Conservation (phyloP, 2,113 vertebrate species). For the Poecile atricapillus region DNA sequence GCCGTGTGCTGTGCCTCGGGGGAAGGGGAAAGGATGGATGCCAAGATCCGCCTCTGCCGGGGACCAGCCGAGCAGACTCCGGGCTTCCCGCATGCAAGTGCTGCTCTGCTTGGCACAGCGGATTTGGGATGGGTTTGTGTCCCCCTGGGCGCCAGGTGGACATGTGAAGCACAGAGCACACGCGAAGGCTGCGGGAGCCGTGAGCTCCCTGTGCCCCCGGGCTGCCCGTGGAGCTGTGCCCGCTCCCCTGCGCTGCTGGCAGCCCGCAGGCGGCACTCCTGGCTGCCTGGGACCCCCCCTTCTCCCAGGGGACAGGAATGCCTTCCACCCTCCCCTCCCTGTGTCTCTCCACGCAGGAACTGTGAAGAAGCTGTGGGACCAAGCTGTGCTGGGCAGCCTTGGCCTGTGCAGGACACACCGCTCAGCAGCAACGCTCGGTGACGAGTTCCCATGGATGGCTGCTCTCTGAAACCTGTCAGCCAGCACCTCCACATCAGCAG, state of each 20-base stretch:
- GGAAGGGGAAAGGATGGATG: background rate
- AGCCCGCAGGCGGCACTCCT: background rate
- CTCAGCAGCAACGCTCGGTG: fast-evolving
- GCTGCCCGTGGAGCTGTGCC: background rate
- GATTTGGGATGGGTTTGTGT: background rate
- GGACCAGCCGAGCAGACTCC: background rate
- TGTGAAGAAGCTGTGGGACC: background rate
- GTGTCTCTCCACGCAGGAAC: fast-evolving
- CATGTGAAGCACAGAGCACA: fast-evolving
- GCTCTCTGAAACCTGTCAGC: background rate
- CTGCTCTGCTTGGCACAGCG: background rate
- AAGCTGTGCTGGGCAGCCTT: background rate
- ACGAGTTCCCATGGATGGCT: background rate
- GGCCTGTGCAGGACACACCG: background rate
- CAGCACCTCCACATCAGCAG: background rate
- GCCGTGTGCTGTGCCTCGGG: background rate
- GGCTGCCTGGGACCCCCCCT: fast-evolving
- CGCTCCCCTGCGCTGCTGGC: background rate
- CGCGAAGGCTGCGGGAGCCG: fast-evolving
- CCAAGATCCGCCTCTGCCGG: fast-evolving
- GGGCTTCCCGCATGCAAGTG: too few species aligned
- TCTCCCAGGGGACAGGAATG: background rate
- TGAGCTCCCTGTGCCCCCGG: background rate
- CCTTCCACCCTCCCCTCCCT: too few species aligned
- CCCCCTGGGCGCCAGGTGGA: background rate